A percentile compares a stretch with the other conserved stretches of the same genome.
Conservation (phyloP, 2,888 invertebrate genomes). For the Ctena decussata region DNA sequence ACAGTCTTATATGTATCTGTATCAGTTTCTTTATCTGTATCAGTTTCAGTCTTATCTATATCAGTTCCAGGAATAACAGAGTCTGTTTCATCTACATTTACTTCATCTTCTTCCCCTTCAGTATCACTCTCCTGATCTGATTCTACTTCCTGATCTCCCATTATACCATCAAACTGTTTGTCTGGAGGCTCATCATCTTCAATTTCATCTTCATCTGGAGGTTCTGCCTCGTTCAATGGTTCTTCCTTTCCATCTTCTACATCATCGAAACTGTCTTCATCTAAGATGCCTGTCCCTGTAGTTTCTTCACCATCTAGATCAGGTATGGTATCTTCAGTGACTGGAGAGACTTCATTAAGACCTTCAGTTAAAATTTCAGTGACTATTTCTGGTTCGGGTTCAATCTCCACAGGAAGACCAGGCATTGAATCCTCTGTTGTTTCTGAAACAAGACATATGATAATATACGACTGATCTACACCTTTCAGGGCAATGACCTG, state of each 20-base stretch:
- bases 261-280: conserved; percentile 39
- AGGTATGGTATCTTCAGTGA: conserved; percentile 44
- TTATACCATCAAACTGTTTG: conserved; percentile 24
- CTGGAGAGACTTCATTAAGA: conserved; percentile 57
- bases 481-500: too few species aligned
- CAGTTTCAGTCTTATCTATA: conserved; percentile 25
- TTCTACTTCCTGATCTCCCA: conserved; percentile 38
- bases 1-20: conserved; percentile 15
- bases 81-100: conserved; percentile 30
- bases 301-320: conserved; percentile 3
- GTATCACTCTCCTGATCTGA: conserved; percentile 43
- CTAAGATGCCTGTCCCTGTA: conserved; percentile 17
- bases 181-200: conserved; percentile 64
- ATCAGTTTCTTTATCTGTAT: conserved; percentile 27
- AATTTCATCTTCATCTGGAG: conserved; percentile 68
- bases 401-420: conserved; percentile 61
- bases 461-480: too few species aligned
- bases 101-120: conserved; percentile 29
- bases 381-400: conserved; percentile 47
- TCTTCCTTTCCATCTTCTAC: conserved; percentile 56
- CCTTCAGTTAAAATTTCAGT: conserved; percentile 32
- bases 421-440: conserved; percentile 50
- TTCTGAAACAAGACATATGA: conserved; percentile 2
- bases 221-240: conserved; percentile 67
- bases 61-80: background rate